Base-by-base conservation (phyloP, 1,140 invertebrate species). In the Bathynomus jamesi region DNA sequence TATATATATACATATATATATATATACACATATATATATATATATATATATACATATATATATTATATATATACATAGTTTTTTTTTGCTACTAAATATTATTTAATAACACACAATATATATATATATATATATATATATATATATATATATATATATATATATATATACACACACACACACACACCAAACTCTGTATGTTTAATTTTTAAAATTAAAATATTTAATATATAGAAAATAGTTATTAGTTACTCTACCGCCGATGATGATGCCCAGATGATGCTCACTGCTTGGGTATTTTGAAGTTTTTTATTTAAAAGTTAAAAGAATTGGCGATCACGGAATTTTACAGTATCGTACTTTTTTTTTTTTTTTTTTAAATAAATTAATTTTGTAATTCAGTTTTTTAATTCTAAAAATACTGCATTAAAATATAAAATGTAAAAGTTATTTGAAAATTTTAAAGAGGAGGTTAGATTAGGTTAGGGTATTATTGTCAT, bases 1-100 rank as follows among this genome's bases (percentile, higher is more conserved):
- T 53, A 53, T 53, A 53, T 53, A 53, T 53, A 53, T 53, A 53
- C 21, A 53, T 53, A 53, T 53, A 53, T 53, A 53, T 53, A 53
- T 53, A 53, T 53, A 53, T 53, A 53, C 21, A 53, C 21, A 53
- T 53, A 53, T 53, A 53, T 53, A 53, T 53, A 53, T 53, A 53
- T 53, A 53, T 17, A n/a, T 40, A 40, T 8, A 40, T 40, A 40
- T 40, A 40, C 17, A 40, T 40, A 40, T 40, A 40, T 40, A 40
- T 40, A 40, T n/a, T 40, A 40, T 40, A 40, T 40, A 40, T 8
- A 8, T 40, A 40, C 17, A 40, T 40, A 8, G 17, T 40, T 8
- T 40, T 8, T 40, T 8, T 40, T 8, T 40, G 17, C 17, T 40
- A 40, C 7, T 40, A 40, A 8, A 40, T 40, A 40, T n/a, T 40